Base-by-base conservation (phyloP, 2,113 vertebrate genomes). In the Sinocyclocheilus anophthalmus region DNA sequence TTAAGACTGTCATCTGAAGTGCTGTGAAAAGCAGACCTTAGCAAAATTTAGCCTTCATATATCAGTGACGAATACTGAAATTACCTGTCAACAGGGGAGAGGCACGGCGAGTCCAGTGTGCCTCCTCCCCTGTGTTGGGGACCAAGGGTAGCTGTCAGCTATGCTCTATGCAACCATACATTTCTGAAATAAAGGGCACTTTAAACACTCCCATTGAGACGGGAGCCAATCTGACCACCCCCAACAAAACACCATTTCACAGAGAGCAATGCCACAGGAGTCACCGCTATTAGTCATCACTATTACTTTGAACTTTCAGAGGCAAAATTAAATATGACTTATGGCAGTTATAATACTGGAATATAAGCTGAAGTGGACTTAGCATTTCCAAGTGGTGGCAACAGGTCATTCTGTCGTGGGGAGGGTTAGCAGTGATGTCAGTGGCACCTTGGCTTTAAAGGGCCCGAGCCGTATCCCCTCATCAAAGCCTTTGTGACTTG, bases 1-100 rank as follows among this genome's bases (percentile, higher is more conserved):
- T 91, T 87, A 91, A 84, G 76, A 70, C 81, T 79, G 84, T 82
- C 83, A 85, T 90, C 80, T 87, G 26, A 26, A 85, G 69, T 26
- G 24, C 63, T 70, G 37, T 84, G 83, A 82, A 87, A 83, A 87
- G 85, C 42, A 3, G 80, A 84, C 83, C 85, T 78, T 75, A 48
- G 67, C 67, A 78, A 87, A 88, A 84, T 84, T 72, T 76, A 5
- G 76, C 57, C 83, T 85, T 48, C 61, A 86, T 87, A 88, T 83
- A 86, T 86, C 87, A 87, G 85, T 50, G 70, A 87, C 63, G 86
- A 84, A 83, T 73, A 76, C 83, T 78, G 81, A 85, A 90, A 86
- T 87, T 85, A 88, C 84, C 87, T 85, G 86, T 88, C 84, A 90
- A 84, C 70, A 33, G 42, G 18, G 39, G 72, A 59, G 57, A 63